A percentile compares a stretch with the other conserved stretches of the same genome.
Conservation (phyloP, 53 echinoderm and acorn worm species). For the Holothuria leucospilota region DNA sequence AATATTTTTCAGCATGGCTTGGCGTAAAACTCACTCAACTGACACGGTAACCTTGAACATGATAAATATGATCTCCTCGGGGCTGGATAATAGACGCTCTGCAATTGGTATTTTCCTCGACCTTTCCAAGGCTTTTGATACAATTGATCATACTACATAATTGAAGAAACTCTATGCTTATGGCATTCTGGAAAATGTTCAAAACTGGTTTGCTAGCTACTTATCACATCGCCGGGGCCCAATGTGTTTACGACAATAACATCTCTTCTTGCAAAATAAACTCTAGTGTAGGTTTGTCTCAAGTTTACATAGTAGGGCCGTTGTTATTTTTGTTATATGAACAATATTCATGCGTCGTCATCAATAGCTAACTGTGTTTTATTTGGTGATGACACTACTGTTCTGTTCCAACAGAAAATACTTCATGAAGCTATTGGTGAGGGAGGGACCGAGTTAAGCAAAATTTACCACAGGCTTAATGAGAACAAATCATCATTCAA, state of each 20-base stretch:
- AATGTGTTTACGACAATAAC: background rate
- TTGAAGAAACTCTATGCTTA: background rate
- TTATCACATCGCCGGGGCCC: background rate
- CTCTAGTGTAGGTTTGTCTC: too few species aligned
- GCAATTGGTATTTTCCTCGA: too few species aligned
- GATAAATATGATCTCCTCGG: constrained; percentile 7
- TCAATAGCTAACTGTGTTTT: background rate
- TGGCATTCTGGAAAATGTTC: background rate
- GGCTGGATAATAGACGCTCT: background rate
- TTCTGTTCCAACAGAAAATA: background rate
- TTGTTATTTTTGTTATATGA: background rate
- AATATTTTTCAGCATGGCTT: constrained; percentile 3
- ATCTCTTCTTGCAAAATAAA: background rate
- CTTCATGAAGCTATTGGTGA: background rate
- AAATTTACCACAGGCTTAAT: background rate
- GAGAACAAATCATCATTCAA: background rate
- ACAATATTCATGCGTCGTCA: background rate
- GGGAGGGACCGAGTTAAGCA: background rate
- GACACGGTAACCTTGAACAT: background rate
- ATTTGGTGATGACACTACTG: background rate
- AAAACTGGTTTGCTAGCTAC: background rate
- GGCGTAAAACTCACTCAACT: background rate
- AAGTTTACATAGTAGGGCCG: background rate
- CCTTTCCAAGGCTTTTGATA: too few species aligned
- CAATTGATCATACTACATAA: background rate